phyloP scores from a whole-genome alignment of 2,797 vertebrate species.

The Arrhamphus sclerolepis region DNA sequence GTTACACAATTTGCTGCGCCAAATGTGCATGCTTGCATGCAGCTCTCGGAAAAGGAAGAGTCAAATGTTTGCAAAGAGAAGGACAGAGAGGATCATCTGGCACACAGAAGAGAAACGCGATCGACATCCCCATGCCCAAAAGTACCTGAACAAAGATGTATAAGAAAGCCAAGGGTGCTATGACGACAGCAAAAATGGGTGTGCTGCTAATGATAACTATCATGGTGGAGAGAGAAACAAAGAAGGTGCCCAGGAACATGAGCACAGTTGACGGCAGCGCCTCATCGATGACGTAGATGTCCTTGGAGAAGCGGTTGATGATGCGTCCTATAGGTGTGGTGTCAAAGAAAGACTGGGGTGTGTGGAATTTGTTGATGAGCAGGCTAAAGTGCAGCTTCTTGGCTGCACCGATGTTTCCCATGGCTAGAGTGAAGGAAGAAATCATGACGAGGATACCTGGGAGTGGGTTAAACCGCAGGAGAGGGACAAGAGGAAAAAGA shows the following conservation, averaged over 20 bases:
- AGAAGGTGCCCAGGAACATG: conserved; percentile 90
- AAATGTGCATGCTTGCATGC: conserved; percentile 51
- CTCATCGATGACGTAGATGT: conserved; percentile 92
- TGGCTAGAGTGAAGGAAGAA: conserved; percentile 86
- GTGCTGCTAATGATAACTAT: conserved; percentile 91
- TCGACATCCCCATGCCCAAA: neutral
- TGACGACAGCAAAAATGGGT: conserved; percentile 87
- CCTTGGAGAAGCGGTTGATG: conserved; percentile 98
- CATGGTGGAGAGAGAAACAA: conserved; percentile 86
- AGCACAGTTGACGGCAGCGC: conserved; percentile 86
- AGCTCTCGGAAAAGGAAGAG: conserved; percentile 36
- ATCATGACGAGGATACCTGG: conserved; percentile 89
- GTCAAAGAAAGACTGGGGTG: conserved; percentile 94
- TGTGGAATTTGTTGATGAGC: conserved; percentile 91
- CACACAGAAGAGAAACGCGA: conserved; percentile 9
- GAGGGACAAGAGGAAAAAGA: conserved; percentile 23
- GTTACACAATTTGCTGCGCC: conserved; percentile 36
- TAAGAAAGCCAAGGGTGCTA: conserved; percentile 84
- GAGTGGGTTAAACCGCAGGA: conserved; percentile 31
- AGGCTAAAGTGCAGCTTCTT: conserved; percentile 84
- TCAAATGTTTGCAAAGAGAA: conserved; percentile 14
- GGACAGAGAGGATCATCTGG: conserved; percentile 17
- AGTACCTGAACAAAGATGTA: conserved; percentile 94
- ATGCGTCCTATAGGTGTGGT: conserved; percentile 93
- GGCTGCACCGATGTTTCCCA: conserved; percentile 89